Base-by-base conservation (phyloP, 1,140 invertebrate species). In the Gonatopus flavifemur region DNA sequence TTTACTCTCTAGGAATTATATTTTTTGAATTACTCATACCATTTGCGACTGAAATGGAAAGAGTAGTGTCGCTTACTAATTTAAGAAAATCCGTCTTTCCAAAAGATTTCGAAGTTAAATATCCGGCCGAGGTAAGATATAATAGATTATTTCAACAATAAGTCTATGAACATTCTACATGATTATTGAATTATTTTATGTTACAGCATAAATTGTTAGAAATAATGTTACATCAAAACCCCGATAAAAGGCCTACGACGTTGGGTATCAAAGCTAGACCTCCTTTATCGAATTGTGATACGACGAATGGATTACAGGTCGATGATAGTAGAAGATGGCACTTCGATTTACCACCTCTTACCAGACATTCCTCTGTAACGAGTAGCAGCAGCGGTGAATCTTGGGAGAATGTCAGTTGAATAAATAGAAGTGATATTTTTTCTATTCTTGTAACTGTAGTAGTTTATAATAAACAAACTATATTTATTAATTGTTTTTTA, bases 1-100 rank as follows among this genome's bases (percentile, higher is more conserved):
- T 98, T 48, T 98, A 93, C 78, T 94, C 95, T 0, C 76, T 98
- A 46, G 96, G 96, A 1, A 80, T 98, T 36, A 96, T 98, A 49
- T 83, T 98, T 35, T 94, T 95, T 72, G 96, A 98, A 76, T 75
- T 98, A 32, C 79, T 96, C 15, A 86, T 88, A 47, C 89, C 93
- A 21, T 98, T 98, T 74, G 74, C 74, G 3, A 98, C 96, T 0
- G 87, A 93, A 72, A 91, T 94, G 84, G 95, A 98, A 79, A 81
- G 94, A 40, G 80, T 90, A 24, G 67, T 76, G 20, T 82, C 82
- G 13, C 68, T 93, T 7, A 78, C 81, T 30, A 72, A 81, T 42
- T 70, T 93, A 5, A 80, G 87, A 28, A 80, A 83, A 28, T 81
- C 84, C 3, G 71, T 78, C n/a, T 93, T 89, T 73, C 91, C 92